Conservation (phyloP, 2,888 invertebrate genomes). For the Endomychus coccineus region DNA sequence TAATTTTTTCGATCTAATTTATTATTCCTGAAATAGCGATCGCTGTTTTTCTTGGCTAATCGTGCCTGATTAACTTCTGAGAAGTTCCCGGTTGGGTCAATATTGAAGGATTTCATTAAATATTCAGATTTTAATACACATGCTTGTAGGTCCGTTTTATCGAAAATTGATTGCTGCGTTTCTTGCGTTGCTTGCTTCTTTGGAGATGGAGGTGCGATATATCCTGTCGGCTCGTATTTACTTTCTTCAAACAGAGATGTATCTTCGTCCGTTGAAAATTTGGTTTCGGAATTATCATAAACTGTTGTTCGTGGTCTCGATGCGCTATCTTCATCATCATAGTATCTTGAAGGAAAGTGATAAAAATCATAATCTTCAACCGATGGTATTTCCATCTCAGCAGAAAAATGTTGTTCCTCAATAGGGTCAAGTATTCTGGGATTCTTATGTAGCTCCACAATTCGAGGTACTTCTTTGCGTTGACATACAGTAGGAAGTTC, state of each 20-base stretch:
- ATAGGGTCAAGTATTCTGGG: too few relatives aligned
- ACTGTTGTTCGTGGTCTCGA: neutral
- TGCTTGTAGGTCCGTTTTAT: constrained; percentile 16
- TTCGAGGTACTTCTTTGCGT: too few relatives aligned
- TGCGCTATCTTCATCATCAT: neutral
- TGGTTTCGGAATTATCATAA: constrained; percentile 11
- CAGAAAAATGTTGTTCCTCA: too few relatives aligned
- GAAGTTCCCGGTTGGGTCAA: constrained; percentile 12
- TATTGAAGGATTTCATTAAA: constrained; percentile 31
- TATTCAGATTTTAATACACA: constrained; percentile 30
- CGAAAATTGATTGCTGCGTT: constrained; percentile 7
- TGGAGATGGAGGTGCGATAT: too few relatives aligned
- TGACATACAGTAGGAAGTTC: too few relatives aligned
- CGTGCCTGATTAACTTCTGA: constrained; percentile 4
- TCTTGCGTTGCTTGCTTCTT: neutral
- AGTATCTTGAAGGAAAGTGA: too few relatives aligned
- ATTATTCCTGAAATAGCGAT: constrained; percentile 13
- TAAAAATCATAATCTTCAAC: too few relatives aligned
- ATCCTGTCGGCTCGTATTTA: too few relatives aligned
- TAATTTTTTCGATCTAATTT: constrained; percentile 1
- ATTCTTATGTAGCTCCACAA: too few relatives aligned
- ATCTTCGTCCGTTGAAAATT: too few relatives aligned
- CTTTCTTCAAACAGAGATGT: too few relatives aligned
- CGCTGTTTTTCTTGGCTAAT: constrained; percentile 9
- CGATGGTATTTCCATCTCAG: too few relatives aligned